phyloP scores from a whole-genome alignment of 2,113 vertebrate genomes.

The Sclerurus mexicanus region DNA sequence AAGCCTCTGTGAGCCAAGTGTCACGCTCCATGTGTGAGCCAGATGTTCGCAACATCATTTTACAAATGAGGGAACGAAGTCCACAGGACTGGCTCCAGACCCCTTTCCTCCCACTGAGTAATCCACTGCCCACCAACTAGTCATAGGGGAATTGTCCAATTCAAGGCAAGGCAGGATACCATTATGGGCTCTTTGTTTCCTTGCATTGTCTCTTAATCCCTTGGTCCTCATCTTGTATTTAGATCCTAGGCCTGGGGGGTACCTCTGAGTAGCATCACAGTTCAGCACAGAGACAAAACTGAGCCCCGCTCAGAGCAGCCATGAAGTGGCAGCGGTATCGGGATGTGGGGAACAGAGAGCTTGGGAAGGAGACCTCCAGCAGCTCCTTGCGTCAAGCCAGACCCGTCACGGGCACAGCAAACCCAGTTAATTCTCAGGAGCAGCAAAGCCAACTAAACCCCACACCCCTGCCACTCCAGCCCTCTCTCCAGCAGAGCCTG shows the following conservation, averaged over 20 bases:
- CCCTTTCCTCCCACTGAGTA: slow-evolving; percentile 46
- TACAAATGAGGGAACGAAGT: slow-evolving; percentile 27
- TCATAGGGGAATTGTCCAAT: slow-evolving; percentile 45
- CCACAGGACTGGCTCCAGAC: slow-evolving; percentile 51
- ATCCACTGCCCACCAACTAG: slow-evolving; percentile 47
- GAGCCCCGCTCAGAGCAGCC: not conserved
- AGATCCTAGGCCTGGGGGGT: not conserved
- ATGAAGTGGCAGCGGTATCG: not conserved
- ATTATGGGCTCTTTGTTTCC: slow-evolving; percentile 39
- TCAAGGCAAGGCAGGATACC: slow-evolving; percentile 42
- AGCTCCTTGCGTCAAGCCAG: not conserved
- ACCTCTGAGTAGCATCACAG: not conserved
- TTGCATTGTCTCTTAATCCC: slow-evolving; percentile 25
- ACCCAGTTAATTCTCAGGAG: not conserved
- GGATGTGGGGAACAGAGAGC: not conserved
- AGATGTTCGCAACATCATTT: slow-evolving; percentile 45
- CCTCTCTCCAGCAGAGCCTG: not conserved
- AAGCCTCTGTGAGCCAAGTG: slow-evolving; percentile 39
- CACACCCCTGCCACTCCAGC: not conserved
- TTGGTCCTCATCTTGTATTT: not conserved
- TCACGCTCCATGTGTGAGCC: slow-evolving; percentile 57
- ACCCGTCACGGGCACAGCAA: not conserved
- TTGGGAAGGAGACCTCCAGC: not conserved
- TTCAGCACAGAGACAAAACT: not conserved
- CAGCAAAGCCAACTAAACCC: not conserved